Base-by-base conservation (phyloP, 2,888 invertebrate genomes). In the Ephialtes manifestator region DNA sequence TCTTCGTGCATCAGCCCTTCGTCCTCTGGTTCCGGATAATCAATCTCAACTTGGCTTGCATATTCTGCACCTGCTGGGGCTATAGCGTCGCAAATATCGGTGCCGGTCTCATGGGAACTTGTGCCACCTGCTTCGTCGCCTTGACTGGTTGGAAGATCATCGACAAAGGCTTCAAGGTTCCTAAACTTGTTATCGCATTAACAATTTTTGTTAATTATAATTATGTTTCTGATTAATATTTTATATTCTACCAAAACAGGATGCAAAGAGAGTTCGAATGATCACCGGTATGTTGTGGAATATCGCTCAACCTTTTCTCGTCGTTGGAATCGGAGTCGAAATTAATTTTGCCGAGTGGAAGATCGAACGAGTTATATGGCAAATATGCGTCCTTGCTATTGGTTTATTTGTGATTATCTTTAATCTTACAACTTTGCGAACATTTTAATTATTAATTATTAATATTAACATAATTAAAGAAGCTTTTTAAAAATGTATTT, bases 271-370 rank as follows among this genome's bases (percentile, higher is more conserved):
- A n/a, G 95, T 96, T 13, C 94, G 95, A 31, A 94, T 94, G 53
- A 95, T 95, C 48, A 94, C 96, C 76, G 95, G 95, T 74, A 92
- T 95, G 53, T 86, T 97, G 74, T 97, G 97, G 97, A 95, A 95
- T 90, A 94, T 97, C 83, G 95, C 96, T 87, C 96, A 97, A 91
- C 97, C 97, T 4, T 95, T 97, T 85, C 95, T 97, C 31, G 97
- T 97, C 93, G 96, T 96, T 48, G 94, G 97, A 71, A 97, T 97
- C 90, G 97, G 97, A 31, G 95, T 96, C 87, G 97, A 97, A 94
- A 96, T 97, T 76, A 94, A 96, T 92, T 95, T 96, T 79, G 89
- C 90, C 18, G 93, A 68, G 91, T 95, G 68, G 94, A 95, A 70
- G 20, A 65, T 82, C 35, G 82, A 82, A 70, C 76, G 76, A 7